A percentile compares a stretch with the other conserved stretches of the same genome.
Conservation (phyloP, 2,113 vertebrate species). For the Phyllostomus hastatus region DNA sequence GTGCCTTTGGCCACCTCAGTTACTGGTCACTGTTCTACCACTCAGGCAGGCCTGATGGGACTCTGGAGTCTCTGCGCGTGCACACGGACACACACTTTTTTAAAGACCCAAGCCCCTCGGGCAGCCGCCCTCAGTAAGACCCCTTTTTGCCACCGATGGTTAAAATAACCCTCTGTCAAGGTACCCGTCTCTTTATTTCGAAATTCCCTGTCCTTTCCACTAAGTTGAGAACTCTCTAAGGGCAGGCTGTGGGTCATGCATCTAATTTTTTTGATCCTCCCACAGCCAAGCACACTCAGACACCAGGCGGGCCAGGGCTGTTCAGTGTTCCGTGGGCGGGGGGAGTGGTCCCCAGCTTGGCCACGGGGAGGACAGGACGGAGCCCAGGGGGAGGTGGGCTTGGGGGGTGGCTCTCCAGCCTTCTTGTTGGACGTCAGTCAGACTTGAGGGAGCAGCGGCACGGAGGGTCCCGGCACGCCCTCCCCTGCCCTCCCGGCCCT, state of each 20-base stretch:
- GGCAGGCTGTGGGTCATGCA: background rate
- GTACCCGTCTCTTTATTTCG: accelerated
- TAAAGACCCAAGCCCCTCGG: background rate
- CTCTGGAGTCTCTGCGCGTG: background rate
- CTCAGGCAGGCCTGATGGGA: background rate
- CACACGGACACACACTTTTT: accelerated
- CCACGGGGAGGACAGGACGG: background rate
- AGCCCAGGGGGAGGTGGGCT: background rate
- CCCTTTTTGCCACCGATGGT: background rate
- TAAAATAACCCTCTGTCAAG: accelerated
- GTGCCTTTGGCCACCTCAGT: accelerated
- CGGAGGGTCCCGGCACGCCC: background rate
- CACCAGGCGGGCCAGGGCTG: background rate
- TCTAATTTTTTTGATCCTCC: no score
- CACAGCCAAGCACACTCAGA: background rate
- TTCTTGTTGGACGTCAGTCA: background rate
- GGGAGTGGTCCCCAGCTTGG: background rate
- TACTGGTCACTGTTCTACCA: background rate
- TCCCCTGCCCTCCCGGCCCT: background rate
- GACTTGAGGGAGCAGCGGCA: background rate
- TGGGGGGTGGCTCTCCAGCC: background rate
- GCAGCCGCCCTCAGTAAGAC: background rate
- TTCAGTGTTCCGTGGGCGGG: background rate
- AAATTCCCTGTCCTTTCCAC: background rate
- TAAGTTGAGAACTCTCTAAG: no score